Conservation (phyloP, 2,888 invertebrate species). For the Pachycephus smyrnensis region DNA sequence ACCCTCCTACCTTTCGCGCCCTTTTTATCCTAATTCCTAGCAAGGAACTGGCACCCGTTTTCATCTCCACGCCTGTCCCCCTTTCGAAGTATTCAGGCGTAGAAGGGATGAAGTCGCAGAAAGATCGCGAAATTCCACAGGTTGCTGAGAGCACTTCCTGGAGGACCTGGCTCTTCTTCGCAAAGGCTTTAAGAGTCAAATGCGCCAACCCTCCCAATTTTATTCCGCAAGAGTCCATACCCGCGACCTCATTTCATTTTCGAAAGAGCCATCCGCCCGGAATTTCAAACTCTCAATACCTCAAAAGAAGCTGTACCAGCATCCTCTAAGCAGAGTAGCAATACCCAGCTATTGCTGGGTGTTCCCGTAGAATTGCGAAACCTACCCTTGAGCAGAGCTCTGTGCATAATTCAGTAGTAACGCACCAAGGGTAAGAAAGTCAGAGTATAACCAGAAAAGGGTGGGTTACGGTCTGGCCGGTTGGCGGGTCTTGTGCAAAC, state of each 20-base stretch:
- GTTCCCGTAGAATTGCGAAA: neutral
- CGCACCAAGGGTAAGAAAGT: slow-evolving; percentile 8
- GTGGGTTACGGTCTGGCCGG: neutral
- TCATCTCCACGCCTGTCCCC: neutral
- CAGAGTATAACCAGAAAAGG: neutral
- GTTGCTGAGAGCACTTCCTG: slow-evolving; percentile 28
- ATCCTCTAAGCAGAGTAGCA: neutral
- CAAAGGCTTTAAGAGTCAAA: neutral
- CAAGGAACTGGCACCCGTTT: neutral
- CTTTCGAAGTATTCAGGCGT: neutral
- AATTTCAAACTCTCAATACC: slow-evolving; percentile 36
- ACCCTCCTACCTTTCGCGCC: neutral
- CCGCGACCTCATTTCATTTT: neutral
- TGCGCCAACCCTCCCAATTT: neutral
- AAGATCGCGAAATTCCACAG: slow-evolving; percentile 44
- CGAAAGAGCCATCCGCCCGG: slow-evolving; percentile 19
- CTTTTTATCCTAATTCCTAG: neutral
- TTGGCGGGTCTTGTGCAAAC: neutral
- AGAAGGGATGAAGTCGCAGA: slow-evolving; percentile 29
- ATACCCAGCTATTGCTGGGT: neutral
- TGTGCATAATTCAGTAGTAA: slow-evolving; percentile 33
- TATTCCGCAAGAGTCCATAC: neutral
- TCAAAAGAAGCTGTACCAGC: neutral
- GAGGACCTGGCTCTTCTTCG: slow-evolving; percentile 3
- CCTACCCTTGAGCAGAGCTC: neutral